Evolutionary conservation across 2,888 invertebrate species (phyloP).

Genomic region (Choreutis nemorana): DNA sequence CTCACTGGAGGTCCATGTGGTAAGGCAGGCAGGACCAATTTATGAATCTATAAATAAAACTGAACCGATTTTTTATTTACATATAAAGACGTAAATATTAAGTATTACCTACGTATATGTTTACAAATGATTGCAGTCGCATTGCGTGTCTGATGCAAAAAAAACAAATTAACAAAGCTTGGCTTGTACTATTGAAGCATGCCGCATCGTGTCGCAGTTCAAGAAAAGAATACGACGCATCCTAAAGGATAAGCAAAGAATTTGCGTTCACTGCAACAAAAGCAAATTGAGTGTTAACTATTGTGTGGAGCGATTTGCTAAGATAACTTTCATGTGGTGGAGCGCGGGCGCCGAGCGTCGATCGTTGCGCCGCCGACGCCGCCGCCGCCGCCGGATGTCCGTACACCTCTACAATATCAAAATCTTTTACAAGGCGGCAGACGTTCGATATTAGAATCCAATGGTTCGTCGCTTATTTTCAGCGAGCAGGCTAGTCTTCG

Average conservation of each 20-base stretch:
- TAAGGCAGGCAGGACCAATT: constrained; percentile 1
- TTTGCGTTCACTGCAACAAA: constrained; percentile 60
- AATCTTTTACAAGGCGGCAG: not conserved
- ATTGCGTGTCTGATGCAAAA: constrained; percentile 22
- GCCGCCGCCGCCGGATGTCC: constrained; percentile 17
- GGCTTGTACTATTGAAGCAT: constrained; percentile 30
- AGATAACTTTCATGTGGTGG: constrained; percentile 57
- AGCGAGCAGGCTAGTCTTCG: constrained; percentile 9
- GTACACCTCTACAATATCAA: too few species aligned
- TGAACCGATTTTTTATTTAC: constrained; percentile 12
- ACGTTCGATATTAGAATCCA: constrained; percentile 13
- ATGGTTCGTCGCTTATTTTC: constrained; percentile 17
- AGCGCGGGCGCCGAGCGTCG: constrained; percentile 35
- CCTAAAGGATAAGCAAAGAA: constrained; percentile 55
- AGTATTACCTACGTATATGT: constrained; percentile 23
- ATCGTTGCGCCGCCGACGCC: constrained; percentile 27
- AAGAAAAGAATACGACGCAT: constrained; percentile 52
- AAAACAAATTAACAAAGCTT: constrained; percentile 14
- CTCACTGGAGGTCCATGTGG: not conserved
- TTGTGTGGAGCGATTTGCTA: constrained; percentile 60
- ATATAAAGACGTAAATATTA: constrained; percentile 18
- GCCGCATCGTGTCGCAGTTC: constrained; percentile 27
- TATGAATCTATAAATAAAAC: constrained; percentile 5
- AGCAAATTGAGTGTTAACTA: constrained; percentile 63
- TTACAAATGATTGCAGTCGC: constrained; percentile 31